Evolutionary conservation across 2,888 invertebrate species (phyloP).

Genomic region (Perdita meconis): DNA sequence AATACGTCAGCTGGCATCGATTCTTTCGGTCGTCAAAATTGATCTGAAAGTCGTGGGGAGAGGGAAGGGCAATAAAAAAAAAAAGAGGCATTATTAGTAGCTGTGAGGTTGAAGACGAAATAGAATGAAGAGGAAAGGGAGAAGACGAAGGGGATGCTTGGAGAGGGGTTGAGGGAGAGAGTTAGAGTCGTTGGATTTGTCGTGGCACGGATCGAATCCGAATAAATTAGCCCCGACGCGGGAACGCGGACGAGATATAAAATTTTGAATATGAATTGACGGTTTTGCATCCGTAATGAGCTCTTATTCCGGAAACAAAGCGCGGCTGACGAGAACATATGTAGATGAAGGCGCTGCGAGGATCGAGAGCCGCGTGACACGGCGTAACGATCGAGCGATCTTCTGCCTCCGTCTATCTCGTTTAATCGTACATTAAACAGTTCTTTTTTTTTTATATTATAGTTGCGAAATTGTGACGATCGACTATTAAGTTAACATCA

Average conservation of each 20-base stretch:
- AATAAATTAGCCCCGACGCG: conserved; percentile 91
- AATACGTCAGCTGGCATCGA: conserved; percentile 49
- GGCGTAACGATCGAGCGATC: conserved; percentile 40
- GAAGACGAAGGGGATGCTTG: conserved; percentile 5
- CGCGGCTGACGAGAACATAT: conserved; percentile 87
- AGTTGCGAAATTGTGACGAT: too few relatives aligned
- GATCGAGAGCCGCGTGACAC: conserved; percentile 53
- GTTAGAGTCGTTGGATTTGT: conserved; percentile 79
- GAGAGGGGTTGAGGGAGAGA: conserved; percentile 27
- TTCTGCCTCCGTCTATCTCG: neutral
- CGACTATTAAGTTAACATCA: too few relatives aligned
- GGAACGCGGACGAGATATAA: conserved; percentile 88
- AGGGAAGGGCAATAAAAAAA: conserved; percentile 36
- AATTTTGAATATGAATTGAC: conserved; percentile 96
- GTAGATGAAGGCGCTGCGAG: conserved; percentile 85
- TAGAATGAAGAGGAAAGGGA: conserved; percentile 6
- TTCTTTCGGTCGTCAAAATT: conserved; percentile 43
- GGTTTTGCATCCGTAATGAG: conserved; percentile 94
- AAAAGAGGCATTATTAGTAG: conserved; percentile 59
- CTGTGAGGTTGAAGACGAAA: conserved; percentile 35
- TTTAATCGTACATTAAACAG: neutral
- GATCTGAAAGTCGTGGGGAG: conserved; percentile 39
- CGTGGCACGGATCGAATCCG: conserved; percentile 85
- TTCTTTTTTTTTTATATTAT: too few relatives aligned
- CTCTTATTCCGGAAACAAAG: conserved; percentile 87